Percentiles rank a stretch among this genome's conserved stretches.
Conservation (phyloP, 2,797 vertebrate species). For the Sitta carolinensis region DNA sequence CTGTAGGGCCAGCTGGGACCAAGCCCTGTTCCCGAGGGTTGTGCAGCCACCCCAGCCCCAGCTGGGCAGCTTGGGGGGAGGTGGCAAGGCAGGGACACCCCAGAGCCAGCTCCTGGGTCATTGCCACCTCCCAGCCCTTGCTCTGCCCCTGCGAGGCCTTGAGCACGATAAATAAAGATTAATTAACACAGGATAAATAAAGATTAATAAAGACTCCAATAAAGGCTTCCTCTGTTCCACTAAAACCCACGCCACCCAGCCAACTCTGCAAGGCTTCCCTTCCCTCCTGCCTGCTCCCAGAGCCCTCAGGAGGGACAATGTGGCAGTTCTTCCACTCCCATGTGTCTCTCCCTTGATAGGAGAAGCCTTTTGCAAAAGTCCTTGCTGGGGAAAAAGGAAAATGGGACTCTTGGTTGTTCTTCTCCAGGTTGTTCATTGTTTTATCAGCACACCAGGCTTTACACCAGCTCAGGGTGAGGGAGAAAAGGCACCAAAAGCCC, state of each 20-base stretch:
- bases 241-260: neutral
- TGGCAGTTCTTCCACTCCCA: no score
- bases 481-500: no score
- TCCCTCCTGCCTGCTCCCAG: neutral
- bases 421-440: no score
- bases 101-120: neutral
- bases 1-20: neutral
- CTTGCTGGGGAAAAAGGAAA: no score
- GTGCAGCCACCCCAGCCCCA: neutral
- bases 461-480: no score
- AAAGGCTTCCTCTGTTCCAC: neutral
- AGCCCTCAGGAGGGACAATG: constrained; percentile 12
- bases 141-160: neutral
- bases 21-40: neutral
- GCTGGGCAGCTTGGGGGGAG: neutral
- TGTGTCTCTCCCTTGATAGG: no score
- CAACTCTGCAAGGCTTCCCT: neutral
- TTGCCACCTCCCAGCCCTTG: neutral
- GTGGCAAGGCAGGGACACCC: neutral
- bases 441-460: no score
- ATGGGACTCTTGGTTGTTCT: no score
- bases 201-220: neutral
- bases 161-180: no score
- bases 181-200: rapidly evolving
- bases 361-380: no score